A percentile compares a stretch with the other conserved stretches of the same genome.
Conservation (phyloP, 2,113 vertebrate genomes). For the Periophthalmus modestus region DNA sequence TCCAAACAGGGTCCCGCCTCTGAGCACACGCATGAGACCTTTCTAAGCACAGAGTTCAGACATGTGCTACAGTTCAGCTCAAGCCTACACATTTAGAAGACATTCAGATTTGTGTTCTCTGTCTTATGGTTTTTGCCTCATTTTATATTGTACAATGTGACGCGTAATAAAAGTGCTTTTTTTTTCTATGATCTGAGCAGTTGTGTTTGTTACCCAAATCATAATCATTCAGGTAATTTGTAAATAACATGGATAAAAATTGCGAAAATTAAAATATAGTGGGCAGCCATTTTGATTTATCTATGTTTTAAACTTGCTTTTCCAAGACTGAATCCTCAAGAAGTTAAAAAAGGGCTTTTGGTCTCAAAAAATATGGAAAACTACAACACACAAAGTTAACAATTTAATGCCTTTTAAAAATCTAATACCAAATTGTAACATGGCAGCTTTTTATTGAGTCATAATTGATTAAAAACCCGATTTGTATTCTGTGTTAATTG, state of each 20-base stretch:
- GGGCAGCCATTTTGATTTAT: no score
- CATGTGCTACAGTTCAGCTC: neutral
- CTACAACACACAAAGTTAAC: neutral
- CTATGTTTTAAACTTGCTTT: neutral
- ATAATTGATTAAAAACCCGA: neutral
- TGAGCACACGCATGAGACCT: slow-evolving; percentile 89
- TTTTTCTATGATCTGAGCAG: slow-evolving; percentile 14
- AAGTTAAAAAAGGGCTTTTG: neutral
- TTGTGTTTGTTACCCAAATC: neutral
- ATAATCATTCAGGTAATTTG: no score
- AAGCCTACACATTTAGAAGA: neutral
- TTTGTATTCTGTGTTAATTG: neutral
- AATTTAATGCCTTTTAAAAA: neutral
- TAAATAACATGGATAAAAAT: no score
- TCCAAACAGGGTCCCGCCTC: slow-evolving; percentile 89
- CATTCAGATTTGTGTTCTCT: slow-evolving; percentile 2
- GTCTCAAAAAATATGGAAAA: neutral
- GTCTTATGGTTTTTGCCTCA: slow-evolving; percentile 28
- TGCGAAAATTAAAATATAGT: no score
- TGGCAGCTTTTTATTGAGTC: no score
- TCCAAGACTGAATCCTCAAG: no score
- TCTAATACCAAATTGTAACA: neutral
- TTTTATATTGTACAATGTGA: slow-evolving; percentile 57
- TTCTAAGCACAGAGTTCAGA: slow-evolving; percentile 76
- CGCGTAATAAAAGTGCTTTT: slow-evolving; percentile 48